Conservation (phyloP, 2,888 invertebrate genomes). For the Apamea monoglypha region DNA sequence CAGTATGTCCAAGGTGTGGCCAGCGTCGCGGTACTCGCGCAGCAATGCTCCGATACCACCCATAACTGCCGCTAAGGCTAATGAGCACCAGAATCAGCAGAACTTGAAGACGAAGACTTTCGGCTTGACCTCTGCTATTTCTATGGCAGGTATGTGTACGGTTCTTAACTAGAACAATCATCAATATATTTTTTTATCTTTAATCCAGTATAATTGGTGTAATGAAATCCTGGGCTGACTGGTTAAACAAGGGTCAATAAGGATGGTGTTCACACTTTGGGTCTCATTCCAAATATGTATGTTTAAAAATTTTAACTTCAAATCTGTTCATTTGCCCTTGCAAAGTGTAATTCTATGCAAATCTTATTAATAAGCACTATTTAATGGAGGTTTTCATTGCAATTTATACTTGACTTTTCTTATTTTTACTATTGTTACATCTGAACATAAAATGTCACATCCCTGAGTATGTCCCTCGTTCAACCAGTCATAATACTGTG, state of each 20-base stretch:
- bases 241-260: background rate
- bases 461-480: background rate
- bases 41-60: constrained; percentile 78
- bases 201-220: too few relatives aligned
- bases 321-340: background rate
- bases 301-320: too few relatives aligned
- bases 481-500: background rate
- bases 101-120: constrained; percentile 92
- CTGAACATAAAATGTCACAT: background rate
- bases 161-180: background rate
- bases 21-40: constrained; percentile 87
- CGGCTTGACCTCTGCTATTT: constrained; percentile 99
- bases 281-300: background rate
- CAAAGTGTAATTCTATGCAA: too few relatives aligned
- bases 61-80: constrained; percentile 73
- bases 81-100: constrained; percentile 89
- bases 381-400: too few relatives aligned
- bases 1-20: constrained; percentile 87
- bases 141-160: constrained; percentile 92
- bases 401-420: too few relatives aligned
- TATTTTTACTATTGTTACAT: background rate
- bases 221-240: background rate
- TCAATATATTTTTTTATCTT: background rate
- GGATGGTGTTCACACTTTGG: background rate
- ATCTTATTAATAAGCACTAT: too few relatives aligned